These are phyloP conservation scores for Sesia bembeciformis DNA, from an alignment of 2,888 invertebrate genomes.

Conservation along the genomic window DNA sequence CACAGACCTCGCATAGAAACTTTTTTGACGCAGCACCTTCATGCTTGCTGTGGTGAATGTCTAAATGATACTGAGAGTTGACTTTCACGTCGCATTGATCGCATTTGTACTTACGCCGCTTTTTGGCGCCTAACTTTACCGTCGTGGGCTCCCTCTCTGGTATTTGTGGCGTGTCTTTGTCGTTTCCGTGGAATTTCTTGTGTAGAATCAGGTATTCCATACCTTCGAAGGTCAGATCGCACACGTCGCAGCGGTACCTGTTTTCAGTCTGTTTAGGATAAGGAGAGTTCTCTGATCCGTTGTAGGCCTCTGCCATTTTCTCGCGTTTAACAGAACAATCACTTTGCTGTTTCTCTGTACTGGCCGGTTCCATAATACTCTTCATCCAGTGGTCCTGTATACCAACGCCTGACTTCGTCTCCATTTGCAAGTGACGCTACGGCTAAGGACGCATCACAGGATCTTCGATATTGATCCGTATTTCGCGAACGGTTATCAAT, in stretches of 20 bases:
- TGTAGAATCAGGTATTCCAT: constrained; percentile 61
- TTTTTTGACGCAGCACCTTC: constrained; percentile 58
- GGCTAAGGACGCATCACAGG: constrained; percentile 42
- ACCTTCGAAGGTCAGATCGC: constrained; percentile 59
- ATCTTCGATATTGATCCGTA: constrained; percentile 55
- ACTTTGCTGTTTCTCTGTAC: constrained; percentile 40
- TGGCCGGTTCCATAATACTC: constrained; percentile 66
- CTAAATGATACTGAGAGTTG: constrained; percentile 63
- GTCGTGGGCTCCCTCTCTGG: constrained; percentile 29
- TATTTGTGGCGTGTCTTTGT: constrained; percentile 46
- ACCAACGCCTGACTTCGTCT: constrained; percentile 54
- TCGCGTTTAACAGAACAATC: constrained; percentile 60
- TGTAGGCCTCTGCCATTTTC: constrained; percentile 60
- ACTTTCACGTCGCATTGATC: constrained; percentile 67
- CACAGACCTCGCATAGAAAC: constrained; percentile 59
- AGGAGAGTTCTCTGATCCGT: constrained; percentile 37
- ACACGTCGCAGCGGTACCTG: constrained; percentile 57
- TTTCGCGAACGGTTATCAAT: constrained; percentile 19
- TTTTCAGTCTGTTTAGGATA: constrained; percentile 41
- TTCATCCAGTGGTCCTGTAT: constrained; percentile 68
- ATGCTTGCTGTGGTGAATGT: constrained; percentile 64
- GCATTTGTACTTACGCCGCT: constrained; percentile 59
- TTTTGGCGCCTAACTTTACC: constrained; percentile 48
- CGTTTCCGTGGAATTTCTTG: constrained; percentile 64
- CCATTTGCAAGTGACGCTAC: constrained; percentile 49